These are phyloP conservation scores for Euzetes globulus DNA, from an alignment of 2,888 invertebrate genomes.

Conservation along the genomic window DNA sequence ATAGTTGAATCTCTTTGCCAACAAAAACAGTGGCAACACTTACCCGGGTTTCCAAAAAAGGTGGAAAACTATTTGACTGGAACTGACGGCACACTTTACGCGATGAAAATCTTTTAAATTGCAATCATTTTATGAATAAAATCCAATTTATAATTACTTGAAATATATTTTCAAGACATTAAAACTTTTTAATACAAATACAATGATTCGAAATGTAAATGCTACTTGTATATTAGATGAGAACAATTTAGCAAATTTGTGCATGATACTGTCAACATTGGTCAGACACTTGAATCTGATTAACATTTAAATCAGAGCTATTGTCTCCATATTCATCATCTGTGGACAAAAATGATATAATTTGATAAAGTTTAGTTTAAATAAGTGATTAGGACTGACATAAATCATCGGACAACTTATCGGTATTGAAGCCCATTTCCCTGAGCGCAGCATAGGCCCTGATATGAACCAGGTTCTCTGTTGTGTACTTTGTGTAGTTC, in stretches of 20 bases:
- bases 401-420: background rate
- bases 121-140: too few species aligned
- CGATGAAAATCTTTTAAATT: conserved; percentile 31
- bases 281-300: too few species aligned
- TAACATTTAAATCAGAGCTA: background rate
- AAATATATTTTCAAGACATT: too few species aligned
- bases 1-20: conserved; percentile 10
- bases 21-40: conserved; percentile 8
- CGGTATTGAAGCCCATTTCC: conserved; percentile 3
- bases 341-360: too few species aligned
- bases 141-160: too few species aligned
- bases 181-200: too few species aligned
- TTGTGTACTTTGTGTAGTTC: background rate
- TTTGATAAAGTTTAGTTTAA: too few species aligned
- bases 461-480: conserved; percentile 9
- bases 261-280: background rate
- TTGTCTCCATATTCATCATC: too few species aligned
- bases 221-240: too few species aligned
- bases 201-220: too few species aligned
- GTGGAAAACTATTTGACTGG: conserved; percentile 22
- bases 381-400: background rate
- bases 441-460: conserved; percentile 7
- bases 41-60: conserved; percentile 25
- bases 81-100: conserved; percentile 18
- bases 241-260: too few species aligned